Base-by-base conservation (phyloP, 2,113 vertebrate species). In the Lycocorax pyrrhopterus region DNA sequence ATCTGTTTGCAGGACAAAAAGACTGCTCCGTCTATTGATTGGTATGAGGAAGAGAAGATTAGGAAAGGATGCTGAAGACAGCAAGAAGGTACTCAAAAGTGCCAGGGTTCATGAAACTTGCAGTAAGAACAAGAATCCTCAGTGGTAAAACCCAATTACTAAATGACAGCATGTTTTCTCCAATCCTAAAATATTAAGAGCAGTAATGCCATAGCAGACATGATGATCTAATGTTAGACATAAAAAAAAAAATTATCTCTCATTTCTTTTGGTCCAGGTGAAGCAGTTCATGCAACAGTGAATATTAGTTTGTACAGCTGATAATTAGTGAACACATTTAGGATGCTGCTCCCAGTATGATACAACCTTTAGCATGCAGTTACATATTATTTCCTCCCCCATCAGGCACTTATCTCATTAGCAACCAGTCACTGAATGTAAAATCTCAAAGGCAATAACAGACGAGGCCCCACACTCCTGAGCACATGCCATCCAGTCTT, bases 381-480 rank as follows among this genome's bases (percentile, higher is more conserved):
- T 51, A 41, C 3, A 7, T 16, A 26, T 43, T 41, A 64, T 52
- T 39, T 87, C 56, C 32, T 92, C 32, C 14, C 26, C 14, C 19
- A 39, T 47, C 35, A 74, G 60, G 53, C 20, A 47, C 26, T 44
- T 55, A 37, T 2, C 13, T 68, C 71, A 60, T 66, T 51, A 84
- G 46, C 46, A 80, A 71, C 18, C 73, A 62, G 29, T 21, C 25
- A 78, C 0, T 49, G 53, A 90, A 83, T 2, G 1, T 17, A 62
- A 85, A 76, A 39, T 68, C 47, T 60, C 60, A 67, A 67, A 87
- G 69, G 52, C 33, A 87, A 43, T 26, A 69, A 69, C 7, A 55
- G 32, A 53, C 0, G 0, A 71, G 15, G 33, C 56, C 27, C 7
- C 52, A 71, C 23, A 33, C 1, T 51, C 22, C 51, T 11, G 10